Evolutionary conservation across 2,113 vertebrate genomes (phyloP).

Genomic region (Tachycineta bicolor): DNA sequence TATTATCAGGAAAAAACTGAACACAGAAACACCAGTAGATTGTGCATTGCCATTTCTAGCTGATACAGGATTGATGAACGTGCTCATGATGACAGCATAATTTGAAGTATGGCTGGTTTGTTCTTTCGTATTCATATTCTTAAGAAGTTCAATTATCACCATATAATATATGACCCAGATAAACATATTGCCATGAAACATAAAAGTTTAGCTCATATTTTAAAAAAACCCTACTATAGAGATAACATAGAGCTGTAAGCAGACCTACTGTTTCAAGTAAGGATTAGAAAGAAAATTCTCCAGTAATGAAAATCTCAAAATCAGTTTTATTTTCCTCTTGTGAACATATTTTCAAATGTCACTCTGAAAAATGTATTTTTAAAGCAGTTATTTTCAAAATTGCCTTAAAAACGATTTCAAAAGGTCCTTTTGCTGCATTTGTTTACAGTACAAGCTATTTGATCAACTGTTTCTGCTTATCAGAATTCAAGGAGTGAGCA

Average conservation of each 20-base stretch:
- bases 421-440: not conserved
- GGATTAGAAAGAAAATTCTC: not conserved
- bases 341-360: not conserved
- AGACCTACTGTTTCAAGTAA: not conserved
- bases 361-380: not conserved
- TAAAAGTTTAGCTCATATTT: not conserved
- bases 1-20: not conserved
- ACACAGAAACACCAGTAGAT: not conserved
- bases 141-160: not conserved
- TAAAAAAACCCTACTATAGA: not conserved
- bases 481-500: not conserved
- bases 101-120: not conserved
- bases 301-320: not conserved
- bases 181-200: not conserved
- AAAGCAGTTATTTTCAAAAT: not conserved
- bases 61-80: not conserved
- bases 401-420: not conserved
- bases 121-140: not conserved
- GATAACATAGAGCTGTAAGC: not conserved
- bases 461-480: not conserved
- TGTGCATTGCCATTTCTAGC: not conserved
- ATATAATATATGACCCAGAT: not conserved
- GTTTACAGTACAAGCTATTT: not conserved
- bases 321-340: not conserved
- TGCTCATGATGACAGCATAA: not conserved